Evolutionary conservation across 1,140 invertebrate species (phyloP).

Genomic region (Andricus grossulariae): DNA sequence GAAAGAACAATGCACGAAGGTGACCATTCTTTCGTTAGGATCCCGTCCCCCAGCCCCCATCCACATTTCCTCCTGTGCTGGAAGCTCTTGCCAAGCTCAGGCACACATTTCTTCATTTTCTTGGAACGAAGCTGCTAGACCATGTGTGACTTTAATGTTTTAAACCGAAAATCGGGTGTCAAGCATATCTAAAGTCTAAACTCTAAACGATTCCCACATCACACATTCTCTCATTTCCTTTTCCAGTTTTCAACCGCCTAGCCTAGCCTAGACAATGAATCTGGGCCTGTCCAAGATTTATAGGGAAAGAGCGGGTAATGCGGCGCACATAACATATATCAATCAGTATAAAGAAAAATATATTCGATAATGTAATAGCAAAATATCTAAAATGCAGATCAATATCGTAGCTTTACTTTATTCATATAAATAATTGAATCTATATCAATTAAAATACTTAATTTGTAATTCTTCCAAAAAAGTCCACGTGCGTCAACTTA

Average conservation of each 20-base stretch:
- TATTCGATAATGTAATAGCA: too few species aligned
- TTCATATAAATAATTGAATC: too few species aligned
- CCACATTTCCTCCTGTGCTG: not conserved
- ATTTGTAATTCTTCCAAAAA: too few species aligned
- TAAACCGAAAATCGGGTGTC: not conserved
- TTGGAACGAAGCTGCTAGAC: conserved; percentile 19
- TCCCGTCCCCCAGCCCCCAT: not conserved
- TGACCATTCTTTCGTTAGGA: conserved; percentile 13
- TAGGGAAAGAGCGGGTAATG: not conserved
- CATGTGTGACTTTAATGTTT: not conserved
- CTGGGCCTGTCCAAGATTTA: not conserved
- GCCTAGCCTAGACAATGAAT: conserved; percentile 24
- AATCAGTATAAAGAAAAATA: too few species aligned
- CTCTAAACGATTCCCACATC: not conserved
- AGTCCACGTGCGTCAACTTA: too few species aligned
- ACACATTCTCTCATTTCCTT: not conserved
- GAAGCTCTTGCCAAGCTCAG: not conserved
- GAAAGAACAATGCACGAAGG: conserved; percentile 23
- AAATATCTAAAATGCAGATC: not conserved
- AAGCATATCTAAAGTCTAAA: not conserved
- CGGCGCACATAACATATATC: too few species aligned
- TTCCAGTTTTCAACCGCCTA: not conserved
- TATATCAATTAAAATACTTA: too few species aligned
- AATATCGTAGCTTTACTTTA: too few species aligned
- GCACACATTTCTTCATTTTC: not conserved